These are phyloP conservation scores for Rachycentron canadum DNA, from an alignment of 2,797 vertebrate species.

Conservation along the genomic window DNA sequence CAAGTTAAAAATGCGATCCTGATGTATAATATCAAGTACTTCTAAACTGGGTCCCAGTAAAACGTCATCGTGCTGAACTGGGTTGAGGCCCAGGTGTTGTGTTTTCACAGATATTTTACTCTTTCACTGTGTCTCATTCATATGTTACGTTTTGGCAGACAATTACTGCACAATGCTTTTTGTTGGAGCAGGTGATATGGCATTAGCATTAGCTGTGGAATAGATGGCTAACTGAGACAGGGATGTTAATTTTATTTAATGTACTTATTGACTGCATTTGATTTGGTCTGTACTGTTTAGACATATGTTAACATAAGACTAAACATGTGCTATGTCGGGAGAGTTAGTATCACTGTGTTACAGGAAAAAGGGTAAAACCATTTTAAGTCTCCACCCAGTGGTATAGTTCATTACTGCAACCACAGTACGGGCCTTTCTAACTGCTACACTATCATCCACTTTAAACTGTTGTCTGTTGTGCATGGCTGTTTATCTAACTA, in stretches of 20 bases:
- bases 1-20: background rate
- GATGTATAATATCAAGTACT: background rate
- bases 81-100: background rate
- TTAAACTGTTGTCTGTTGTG: slow-evolving; percentile 4
- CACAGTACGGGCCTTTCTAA: background rate
- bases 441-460: background rate
- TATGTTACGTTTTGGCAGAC: background rate
- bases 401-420: slow-evolving; percentile 12
- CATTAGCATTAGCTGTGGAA: slow-evolving; percentile 2
- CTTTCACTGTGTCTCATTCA: background rate
- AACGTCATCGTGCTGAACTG: background rate
- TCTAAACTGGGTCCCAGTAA: background rate
- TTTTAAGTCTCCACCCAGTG: slow-evolving; percentile 15
- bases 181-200: slow-evolving; percentile 6
- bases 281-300: background rate
- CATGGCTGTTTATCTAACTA: background rate
- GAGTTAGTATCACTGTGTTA: background rate
- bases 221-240: background rate
- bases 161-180: background rate
- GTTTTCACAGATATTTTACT: background rate
- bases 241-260: background rate
- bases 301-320: background rate
- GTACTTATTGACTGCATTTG: background rate
- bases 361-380: background rate
- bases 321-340: background rate